These are phyloP conservation scores for Momotus momota DNA, from an alignment of 2,797 vertebrate species.

Conservation along the genomic window DNA sequence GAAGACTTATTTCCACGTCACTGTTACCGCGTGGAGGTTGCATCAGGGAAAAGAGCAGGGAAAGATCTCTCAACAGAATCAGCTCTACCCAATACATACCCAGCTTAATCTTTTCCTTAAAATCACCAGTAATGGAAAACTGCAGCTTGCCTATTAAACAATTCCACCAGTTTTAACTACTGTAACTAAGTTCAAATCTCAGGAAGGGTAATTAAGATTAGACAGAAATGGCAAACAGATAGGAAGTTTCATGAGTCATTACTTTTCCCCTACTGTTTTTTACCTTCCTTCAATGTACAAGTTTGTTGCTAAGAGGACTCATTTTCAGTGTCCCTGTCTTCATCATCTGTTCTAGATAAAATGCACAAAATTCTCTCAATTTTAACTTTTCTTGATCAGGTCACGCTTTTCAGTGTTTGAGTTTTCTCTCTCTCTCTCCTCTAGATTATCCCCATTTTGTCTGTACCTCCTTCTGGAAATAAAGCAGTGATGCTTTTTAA, in stretches of 20 bases:
- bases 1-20: neutral
- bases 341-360: neutral
- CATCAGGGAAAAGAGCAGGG: neutral
- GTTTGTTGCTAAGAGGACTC: neutral
- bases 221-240: neutral
- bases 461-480: neutral
- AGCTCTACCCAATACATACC: neutral
- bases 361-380: neutral
- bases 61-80: neutral
- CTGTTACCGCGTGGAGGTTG: fast-evolving
- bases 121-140: neutral
- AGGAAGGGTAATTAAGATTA: neutral
- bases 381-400: neutral
- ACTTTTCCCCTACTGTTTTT: neutral
- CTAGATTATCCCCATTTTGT: neutral
- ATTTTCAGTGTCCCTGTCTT: neutral
- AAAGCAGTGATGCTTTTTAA: neutral
- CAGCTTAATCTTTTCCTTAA: neutral
- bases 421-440: neutral
- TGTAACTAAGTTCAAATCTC: neutral
- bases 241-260: neutral
- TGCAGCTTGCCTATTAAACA: neutral
- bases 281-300: neutral
- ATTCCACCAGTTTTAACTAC: neutral
- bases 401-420: neutral